Percentiles rank a stretch among this genome's conserved stretches.
phyloP scores from a whole-genome alignment of 2,888 invertebrate genomes.

The Caenorhabditis sp. region DNA sequence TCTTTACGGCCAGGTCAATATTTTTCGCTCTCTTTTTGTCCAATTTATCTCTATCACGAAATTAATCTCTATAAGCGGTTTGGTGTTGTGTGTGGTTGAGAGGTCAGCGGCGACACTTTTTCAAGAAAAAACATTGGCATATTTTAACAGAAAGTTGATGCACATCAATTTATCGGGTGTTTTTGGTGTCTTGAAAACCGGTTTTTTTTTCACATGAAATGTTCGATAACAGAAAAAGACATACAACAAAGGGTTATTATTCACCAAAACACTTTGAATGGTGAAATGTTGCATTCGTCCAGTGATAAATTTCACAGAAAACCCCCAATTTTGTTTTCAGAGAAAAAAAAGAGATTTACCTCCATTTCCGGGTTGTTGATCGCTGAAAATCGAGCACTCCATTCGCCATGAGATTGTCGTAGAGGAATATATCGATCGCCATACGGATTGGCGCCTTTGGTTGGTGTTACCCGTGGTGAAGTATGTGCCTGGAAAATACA shows the following conservation, averaged over 20 bases:
- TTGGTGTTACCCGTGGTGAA: conserved; percentile 71
- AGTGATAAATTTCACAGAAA: too few species aligned
- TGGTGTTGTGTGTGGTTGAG: not conserved
- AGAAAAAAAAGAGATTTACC: not conserved
- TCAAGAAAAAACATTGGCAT: not conserved
- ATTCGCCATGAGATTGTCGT: conserved; percentile 60
- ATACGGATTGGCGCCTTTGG: conserved; percentile 57
- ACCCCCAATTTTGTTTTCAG: too few species aligned
- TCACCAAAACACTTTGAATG: not conserved
- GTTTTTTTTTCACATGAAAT: not conserved
- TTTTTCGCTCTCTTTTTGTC: not conserved
- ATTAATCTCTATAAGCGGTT: not conserved
- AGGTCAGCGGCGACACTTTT: not conserved
- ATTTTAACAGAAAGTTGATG: not conserved
- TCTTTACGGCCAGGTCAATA: not conserved
- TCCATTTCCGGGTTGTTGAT: conserved; percentile 35
- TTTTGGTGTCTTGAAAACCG: too few species aligned
- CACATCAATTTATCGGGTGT: too few species aligned
- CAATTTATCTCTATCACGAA: not conserved
- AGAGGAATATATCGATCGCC: conserved; percentile 65
- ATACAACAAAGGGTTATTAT: not conserved
- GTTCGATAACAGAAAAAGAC: not conserved
- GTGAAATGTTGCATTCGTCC: not conserved
- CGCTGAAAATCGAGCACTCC: conserved; percentile 67
- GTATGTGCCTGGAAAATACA: conserved; percentile 60